Base-by-base conservation (phyloP, 2,888 invertebrate species). In the Barypeithes pellucidus region DNA sequence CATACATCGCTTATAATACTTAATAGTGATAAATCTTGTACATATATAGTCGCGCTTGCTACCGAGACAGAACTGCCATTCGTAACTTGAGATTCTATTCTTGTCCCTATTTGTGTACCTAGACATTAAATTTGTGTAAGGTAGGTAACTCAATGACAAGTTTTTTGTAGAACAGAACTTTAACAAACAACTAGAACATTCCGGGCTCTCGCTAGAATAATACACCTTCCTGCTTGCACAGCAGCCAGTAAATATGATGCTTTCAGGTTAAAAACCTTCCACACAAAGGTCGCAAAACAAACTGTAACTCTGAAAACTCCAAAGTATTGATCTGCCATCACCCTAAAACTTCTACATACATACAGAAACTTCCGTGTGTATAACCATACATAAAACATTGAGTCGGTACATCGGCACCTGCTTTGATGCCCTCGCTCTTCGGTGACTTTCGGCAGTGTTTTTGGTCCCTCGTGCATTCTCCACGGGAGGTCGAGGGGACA, bases 381-480 rank as follows among this genome's bases (percentile, higher is more conserved):
- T 59, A 45, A 24, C 59, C 52, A 59, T 71, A 71, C 70, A 71
- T 71, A 71, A 71, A 65, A 71, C 70, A 71, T 68, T 33, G 41
- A 61, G 52, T 70, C 72, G 39, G 59, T 57, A 57, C 47, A 70
- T 69, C 73, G 68, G 73, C 73, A 73, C 73, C 73, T 73, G 73
- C 73, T 66, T 60, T 61, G 50, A 61, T 36, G 47, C 57, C 14
- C 14, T 52, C 69, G 59, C 68, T 65, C 63, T 57, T 68, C 73
- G 69, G 68, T 33, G 73, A 73, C 73, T 65, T 72, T 70, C 72
- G 66, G 60, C 68, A 62, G 8, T 29, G 47, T 52, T 57, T 57
- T 57, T 45, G 39, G 50, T 67, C 66, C 66, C 67, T 62, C 72
- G 60, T 62, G 45, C 52, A 57, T 39, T 59, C 60, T 29, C 73